phyloP scores from a whole-genome alignment of 2,113 vertebrate genomes.

The Haemorhous mexicanus region DNA sequence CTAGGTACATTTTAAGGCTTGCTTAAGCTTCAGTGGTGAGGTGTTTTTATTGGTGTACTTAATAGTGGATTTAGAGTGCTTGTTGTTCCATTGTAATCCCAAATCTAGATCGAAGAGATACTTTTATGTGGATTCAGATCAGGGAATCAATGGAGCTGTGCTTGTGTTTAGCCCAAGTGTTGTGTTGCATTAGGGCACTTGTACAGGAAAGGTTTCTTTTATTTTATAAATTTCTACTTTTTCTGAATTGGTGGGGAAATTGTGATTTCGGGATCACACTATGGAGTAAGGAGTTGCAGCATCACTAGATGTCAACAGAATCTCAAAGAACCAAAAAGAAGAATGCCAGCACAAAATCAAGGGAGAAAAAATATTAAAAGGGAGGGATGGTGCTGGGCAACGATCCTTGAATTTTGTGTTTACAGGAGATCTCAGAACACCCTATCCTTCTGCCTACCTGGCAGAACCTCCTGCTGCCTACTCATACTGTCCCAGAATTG shows the following conservation, averaged over 20 bases:
- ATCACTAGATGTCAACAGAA: not conserved
- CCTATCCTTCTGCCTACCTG: constrained; percentile 38
- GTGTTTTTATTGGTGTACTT: constrained; percentile 4
- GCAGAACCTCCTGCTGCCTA: not conserved
- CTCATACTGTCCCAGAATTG: constrained; percentile 12
- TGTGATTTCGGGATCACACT: not conserved
- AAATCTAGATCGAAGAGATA: not conserved
- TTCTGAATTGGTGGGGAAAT: not conserved
- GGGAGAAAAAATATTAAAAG: not conserved
- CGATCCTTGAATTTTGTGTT: not conserved
- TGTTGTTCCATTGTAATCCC: not conserved
- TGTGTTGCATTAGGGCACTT: not conserved
- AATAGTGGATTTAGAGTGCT: not conserved
- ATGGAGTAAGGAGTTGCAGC: not conserved
- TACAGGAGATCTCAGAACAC: not conserved
- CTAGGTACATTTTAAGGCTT: constrained; percentile 30
- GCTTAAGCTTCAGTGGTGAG: not conserved
- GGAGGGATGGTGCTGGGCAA: not conserved
- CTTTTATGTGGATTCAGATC: not conserved
- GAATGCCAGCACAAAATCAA: not conserved
- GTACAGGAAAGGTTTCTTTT: not conserved
- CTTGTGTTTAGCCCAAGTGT: not conserved
- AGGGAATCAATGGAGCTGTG: not conserved
- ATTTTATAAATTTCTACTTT: not conserved
- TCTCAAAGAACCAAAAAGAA: not conserved